Evolutionary conservation across 2,113 vertebrate genomes (phyloP).

Genomic region (Callorhinus ursinus): DNA sequence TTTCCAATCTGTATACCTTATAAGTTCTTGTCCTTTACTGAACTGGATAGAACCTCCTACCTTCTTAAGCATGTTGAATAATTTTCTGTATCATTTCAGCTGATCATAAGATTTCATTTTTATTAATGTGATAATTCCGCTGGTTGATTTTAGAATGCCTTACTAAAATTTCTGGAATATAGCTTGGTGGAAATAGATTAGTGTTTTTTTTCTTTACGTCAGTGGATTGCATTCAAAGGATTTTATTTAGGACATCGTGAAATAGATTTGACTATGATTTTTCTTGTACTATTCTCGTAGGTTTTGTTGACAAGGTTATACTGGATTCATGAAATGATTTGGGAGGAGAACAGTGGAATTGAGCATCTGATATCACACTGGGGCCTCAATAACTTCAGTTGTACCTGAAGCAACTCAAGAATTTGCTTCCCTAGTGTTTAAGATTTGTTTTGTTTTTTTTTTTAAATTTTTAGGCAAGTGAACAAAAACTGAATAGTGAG

Average conservation of each 20-base stretch:
- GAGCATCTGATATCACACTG: background rate
- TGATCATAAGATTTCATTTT: too few species aligned
- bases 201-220: background rate
- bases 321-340: background rate
- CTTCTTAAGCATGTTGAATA: too few species aligned
- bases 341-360: background rate
- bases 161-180: too few species aligned
- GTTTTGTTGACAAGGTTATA: background rate
- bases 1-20: background rate
- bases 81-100: too few species aligned
- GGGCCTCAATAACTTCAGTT: background rate
- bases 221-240: background rate
- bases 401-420: background rate
- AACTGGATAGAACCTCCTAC: too few species aligned
- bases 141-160: too few species aligned
- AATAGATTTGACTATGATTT: background rate
- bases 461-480: background rate
- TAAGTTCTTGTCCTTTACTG: too few species aligned
- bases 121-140: too few species aligned
- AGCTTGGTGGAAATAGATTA: background rate
- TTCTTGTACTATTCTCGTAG: background rate
- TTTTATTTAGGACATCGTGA: background rate
- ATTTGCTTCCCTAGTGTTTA: background rate
- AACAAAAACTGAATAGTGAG: background rate
- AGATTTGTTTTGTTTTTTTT: too few species aligned